phyloP scores from a whole-genome alignment of 2,797 vertebrate genomes.

The Natrix natrix region DNA sequence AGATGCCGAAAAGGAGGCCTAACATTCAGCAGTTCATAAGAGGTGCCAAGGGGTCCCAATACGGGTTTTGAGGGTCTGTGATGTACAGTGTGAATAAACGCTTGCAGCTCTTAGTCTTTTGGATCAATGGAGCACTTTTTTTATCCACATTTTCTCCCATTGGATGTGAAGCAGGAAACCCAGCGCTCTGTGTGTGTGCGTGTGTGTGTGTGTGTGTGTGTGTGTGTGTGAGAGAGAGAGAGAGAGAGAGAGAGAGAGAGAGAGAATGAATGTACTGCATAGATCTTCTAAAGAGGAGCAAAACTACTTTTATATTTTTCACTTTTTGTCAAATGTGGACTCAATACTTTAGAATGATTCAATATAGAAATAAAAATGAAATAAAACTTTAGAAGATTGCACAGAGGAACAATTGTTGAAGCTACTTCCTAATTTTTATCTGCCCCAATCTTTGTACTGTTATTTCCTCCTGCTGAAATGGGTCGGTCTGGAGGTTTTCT shows the following conservation, averaged over 20 bases:
- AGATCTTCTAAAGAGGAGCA: conserved; percentile 68
- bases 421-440: conserved; percentile 33
- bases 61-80: conserved; percentile 69
- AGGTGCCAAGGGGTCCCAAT: conserved; percentile 73
- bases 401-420: conserved; percentile 73
- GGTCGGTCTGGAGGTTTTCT: neutral
- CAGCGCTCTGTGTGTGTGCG: conserved; percentile 63
- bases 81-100: conserved; percentile 79
- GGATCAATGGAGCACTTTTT: conserved; percentile 79
- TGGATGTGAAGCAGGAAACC: conserved; percentile 75
- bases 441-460: neutral
- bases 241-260: too few relatives aligned
- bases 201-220: too few relatives aligned
- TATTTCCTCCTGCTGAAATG: accelerated
- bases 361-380: conserved; percentile 80
- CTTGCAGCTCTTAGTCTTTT: conserved; percentile 77
- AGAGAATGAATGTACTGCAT: neutral
- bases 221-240: too few relatives aligned
- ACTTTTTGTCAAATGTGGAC: conserved; percentile 73
- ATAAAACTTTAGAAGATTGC: conserved; percentile 78
- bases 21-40: conserved; percentile 51
- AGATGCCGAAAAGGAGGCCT: conserved; percentile 15
- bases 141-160: conserved; percentile 74
- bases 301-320: conserved; percentile 75
- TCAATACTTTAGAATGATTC: conserved; percentile 81